A percentile compares a stretch with the other conserved stretches of the same genome.
Conservation (phyloP, 2,888 invertebrate genomes). For the Drosophila paranaensis region DNA sequence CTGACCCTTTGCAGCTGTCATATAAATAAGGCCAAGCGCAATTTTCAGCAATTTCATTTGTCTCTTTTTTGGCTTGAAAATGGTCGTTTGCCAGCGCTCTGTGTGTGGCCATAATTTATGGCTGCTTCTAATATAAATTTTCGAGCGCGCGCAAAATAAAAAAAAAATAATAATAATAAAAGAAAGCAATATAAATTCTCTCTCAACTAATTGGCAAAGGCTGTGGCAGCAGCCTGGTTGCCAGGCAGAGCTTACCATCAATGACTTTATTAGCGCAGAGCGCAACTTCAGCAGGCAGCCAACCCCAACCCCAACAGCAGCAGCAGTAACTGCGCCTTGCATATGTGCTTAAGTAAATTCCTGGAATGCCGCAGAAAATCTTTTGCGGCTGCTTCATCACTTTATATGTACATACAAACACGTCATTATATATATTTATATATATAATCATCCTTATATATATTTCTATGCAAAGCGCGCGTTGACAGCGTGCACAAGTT, state of each 20-base stretch:
- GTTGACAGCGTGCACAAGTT: conserved; percentile 60
- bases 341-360: conserved; percentile 63
- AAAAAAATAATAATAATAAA: conserved; percentile 37
- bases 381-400: conserved; percentile 58
- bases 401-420: conserved; percentile 55
- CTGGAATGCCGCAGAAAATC: conserved; percentile 64
- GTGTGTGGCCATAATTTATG: conserved; percentile 64
- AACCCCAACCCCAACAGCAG: not conserved
- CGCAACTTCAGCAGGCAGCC: not conserved
- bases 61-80: conserved; percentile 5
- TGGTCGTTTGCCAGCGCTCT: conserved; percentile 8
- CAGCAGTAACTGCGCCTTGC: conserved; percentile 28
- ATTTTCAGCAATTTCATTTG: conserved; percentile 52
- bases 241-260: conserved; percentile 23
- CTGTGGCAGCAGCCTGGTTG: conserved; percentile 5
- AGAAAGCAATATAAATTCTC: conserved; percentile 78
- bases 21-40: conserved; percentile 27
- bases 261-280: conserved; percentile 67
- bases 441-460: not conserved
- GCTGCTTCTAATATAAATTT: conserved; percentile 71
- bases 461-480: conserved; percentile 5
- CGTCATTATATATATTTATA: conserved; percentile 6
- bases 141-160: conserved; percentile 28
- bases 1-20: conserved; percentile 21
- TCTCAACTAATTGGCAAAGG: conserved; percentile 70